Percentiles rank a stretch among this genome's conserved stretches.
Conservation (phyloP, 2,797 vertebrate genomes). For the Garrulus glandarius region DNA sequence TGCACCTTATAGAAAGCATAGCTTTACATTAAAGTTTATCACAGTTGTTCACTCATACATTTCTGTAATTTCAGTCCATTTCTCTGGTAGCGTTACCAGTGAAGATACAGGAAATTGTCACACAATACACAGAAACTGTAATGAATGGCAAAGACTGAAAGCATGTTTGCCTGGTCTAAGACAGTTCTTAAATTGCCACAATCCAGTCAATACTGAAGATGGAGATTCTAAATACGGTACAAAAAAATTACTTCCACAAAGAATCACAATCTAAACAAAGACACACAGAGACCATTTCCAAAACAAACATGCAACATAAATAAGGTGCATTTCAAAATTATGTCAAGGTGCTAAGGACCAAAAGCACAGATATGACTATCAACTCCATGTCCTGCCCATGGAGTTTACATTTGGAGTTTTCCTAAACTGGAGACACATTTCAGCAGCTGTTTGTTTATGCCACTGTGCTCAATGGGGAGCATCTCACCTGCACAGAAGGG, state of each 20-base stretch:
- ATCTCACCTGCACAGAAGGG: neutral
- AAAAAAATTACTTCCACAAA: neutral
- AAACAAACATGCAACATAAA: neutral
- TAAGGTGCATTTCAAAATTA: neutral
- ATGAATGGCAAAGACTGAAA: neutral
- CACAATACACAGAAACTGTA: neutral
- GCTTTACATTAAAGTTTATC: neutral
- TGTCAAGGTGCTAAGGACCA: neutral
- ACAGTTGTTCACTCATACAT: neutral
- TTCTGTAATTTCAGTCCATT: neutral
- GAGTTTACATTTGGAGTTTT: neutral
- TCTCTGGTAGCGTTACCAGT: neutral
- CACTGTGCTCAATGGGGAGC: neutral
- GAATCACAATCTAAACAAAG: neutral
- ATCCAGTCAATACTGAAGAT: neutral
- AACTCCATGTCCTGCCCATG: rapidly evolving
- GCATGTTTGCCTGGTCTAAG: neutral
- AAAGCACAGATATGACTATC: neutral
- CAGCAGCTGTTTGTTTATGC: neutral
- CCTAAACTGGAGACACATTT: neutral
- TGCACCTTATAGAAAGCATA: neutral
- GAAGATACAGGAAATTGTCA: neutral
- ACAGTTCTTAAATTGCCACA: neutral
- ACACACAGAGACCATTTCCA: neutral
- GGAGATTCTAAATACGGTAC: neutral